These are phyloP conservation scores for Eulacestoma nigropectus DNA, from an alignment of 2,113 vertebrate species.

Conservation along the genomic window DNA sequence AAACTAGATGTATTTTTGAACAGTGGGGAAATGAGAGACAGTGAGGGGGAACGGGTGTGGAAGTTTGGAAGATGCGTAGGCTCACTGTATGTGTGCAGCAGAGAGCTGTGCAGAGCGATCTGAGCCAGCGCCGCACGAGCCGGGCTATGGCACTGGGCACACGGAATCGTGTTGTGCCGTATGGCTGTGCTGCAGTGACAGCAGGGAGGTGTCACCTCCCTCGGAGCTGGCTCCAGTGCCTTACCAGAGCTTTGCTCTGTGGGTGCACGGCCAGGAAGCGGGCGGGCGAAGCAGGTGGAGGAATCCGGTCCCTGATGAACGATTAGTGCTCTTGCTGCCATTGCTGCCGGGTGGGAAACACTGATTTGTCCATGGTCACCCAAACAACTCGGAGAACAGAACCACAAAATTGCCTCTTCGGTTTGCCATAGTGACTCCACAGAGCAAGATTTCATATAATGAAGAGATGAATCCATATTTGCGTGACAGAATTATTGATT, in stretches of 20 bases:
- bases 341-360: background rate
- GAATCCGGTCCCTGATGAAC: background rate
- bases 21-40: background rate
- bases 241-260: background rate
- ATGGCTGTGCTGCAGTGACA: background rate
- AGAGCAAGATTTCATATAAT: background rate
- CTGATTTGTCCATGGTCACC: background rate
- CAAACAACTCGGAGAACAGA: background rate
- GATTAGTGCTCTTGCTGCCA: background rate
- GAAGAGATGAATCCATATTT: background rate
- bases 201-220: background rate
- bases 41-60: fast-evolving
- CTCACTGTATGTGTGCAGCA: fast-evolving
- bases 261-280: fast-evolving
- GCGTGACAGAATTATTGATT: background rate
- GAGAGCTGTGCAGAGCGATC: background rate
- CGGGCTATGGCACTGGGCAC: background rate
- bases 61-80: background rate
- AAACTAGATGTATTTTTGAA: background rate
- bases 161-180: fast-evolving
- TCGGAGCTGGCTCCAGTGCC: background rate
- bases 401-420: background rate
- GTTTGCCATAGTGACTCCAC: background rate
- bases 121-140: background rate
- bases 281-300: fast-evolving